Evolutionary conservation across 2,113 vertebrate genomes (phyloP).

Genomic region (Scophthalmus maximus): DNA sequence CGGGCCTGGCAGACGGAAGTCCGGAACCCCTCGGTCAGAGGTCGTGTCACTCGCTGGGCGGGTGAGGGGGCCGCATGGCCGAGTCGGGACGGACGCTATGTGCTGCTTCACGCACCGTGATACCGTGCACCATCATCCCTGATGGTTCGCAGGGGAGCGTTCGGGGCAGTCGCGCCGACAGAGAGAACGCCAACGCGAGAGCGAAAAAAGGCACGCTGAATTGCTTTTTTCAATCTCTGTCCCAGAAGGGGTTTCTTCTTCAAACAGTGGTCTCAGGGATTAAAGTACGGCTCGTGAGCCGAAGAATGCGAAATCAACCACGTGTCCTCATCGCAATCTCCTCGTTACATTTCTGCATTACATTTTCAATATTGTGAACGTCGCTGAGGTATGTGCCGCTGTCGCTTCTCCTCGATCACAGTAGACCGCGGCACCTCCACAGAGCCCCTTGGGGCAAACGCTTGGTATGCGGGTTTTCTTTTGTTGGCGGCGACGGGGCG

Average conservation of each 20-base stretch:
- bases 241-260: no score
- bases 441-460: conserved; percentile 38
- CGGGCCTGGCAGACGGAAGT: conserved; percentile 63
- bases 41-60: conserved; percentile 63
- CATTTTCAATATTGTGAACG: no score
- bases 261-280: no score
- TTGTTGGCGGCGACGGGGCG: conserved; percentile 51
- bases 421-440: conserved; percentile 22
- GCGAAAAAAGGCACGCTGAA: no score
- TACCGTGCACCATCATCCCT: neutral
- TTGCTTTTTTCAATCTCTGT: no score
- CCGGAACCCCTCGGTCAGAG: conserved; percentile 69
- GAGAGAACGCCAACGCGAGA: no score
- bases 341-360: no score
- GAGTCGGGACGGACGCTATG: conserved; percentile 25
- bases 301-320: no score
- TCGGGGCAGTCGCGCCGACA: no score
- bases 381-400: conserved; percentile 1
- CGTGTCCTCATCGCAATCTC: no score
- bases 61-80: conserved; percentile 17
- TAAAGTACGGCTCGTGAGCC: no score
- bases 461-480: conserved; percentile 49
- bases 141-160: neutral
- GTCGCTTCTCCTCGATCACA: conserved; percentile 8
- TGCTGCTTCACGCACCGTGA: conserved; percentile 33